Base-by-base conservation (phyloP, 2,797 vertebrate genomes). In the Acanthurus leucopareius region DNA sequence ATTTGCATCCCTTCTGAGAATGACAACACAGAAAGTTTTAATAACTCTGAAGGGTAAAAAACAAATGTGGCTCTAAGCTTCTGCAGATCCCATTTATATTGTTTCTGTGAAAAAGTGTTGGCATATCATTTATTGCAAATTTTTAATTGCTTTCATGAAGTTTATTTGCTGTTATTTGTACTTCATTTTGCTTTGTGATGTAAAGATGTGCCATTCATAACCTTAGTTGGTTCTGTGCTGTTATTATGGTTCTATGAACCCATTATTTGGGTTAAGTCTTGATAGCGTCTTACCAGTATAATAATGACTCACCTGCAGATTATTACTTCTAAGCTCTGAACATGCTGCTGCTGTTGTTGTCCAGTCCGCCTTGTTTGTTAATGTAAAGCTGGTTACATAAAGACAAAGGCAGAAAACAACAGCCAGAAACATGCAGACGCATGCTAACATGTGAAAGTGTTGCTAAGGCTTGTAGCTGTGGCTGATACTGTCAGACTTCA, bases 191-290 rank as follows among this genome's bases (percentile, higher is more conserved):
- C 83, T 83, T 78, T 77, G 81, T 86, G 56, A 86, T 78, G 75
- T 89, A 69, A 89, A 86, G 56, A 85, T 76, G 93, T 94, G 92
- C 93, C 93, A 94, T 93, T 91, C 61, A 51, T 80, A 57, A 85
- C 66, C 57, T 65, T 66, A 59, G 61, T 86, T 84, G 54, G 72
- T 82, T 85, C 73, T 60, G 70, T 88, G 79, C 80, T 89, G 48
- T 82, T 85, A 75, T 66, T 82, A 61, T 72, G 69, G 8, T 69
- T 79, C 54, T 66, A 19, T 75, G 57, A 82, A 83, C 58, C 69
- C 65, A 57, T 81, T 73, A 69, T 69, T 74, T 73, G 80, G 73
- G 77, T 75, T 58, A 49, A 88, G 19, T 40, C 70, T 87, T 65
- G 75, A 45, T 71, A 69, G 69, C 61, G 25, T 85, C 69, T 80